Percentiles rank a stretch among this genome's conserved stretches.
Conservation (phyloP, 2,113 vertebrate species). For the Nesoenas mayeri region DNA sequence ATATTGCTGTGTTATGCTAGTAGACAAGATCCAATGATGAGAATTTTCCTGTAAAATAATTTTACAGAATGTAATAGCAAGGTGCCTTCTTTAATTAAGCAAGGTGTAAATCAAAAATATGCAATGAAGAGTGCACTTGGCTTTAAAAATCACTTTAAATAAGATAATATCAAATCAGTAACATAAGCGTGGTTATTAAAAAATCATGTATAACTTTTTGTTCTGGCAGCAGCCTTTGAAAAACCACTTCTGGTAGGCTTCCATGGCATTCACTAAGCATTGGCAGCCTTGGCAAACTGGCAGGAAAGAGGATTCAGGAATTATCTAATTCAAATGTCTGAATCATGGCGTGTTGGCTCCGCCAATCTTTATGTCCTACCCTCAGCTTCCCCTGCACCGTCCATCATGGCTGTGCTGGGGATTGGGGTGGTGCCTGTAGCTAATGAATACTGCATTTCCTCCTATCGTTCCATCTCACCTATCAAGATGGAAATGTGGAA, state of each 20-base stretch:
- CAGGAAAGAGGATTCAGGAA: not conserved
- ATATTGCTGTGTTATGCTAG: not conserved
- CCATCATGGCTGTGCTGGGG: not conserved
- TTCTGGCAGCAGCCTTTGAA: constrained; percentile 14
- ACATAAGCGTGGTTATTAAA: not conserved
- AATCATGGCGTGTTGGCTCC: not conserved
- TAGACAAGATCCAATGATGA: not conserved
- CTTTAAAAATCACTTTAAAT: not conserved
- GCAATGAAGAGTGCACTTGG: not conserved
- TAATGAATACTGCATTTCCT: not conserved
- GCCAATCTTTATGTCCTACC: not conserved
- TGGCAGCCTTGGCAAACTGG: constrained; percentile 54
- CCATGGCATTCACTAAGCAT: not conserved
- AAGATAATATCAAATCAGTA: not conserved
- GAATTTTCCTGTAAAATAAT: not conserved
- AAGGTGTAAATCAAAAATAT: not conserved
- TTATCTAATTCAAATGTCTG: not conserved
- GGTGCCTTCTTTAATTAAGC: not conserved
- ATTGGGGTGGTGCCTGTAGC: constrained; percentile 11
- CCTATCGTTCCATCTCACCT: not conserved
- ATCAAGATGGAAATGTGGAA: not conserved
- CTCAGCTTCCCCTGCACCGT: not conserved
- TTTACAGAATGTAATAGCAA: not conserved
- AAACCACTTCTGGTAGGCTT: constrained; percentile 3
- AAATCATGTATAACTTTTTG: not conserved